Evolutionary conservation across 2,797 vertebrate species (phyloP), one percentile per base, ranked within the genome.

Genomic region (Coccyzus lansbergi): DNA sequence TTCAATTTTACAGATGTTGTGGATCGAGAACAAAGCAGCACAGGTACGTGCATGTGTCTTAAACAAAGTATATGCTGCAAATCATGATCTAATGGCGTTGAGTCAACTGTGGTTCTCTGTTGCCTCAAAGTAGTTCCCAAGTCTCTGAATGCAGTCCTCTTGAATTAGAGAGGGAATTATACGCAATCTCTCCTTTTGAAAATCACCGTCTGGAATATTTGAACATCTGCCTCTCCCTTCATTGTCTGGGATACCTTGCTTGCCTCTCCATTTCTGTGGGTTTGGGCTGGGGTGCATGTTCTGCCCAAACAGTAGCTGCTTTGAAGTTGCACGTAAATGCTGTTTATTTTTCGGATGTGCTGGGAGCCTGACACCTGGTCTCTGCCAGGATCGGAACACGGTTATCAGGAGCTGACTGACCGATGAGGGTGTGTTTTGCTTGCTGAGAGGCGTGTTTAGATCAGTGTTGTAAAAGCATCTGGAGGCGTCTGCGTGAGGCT

Each of bases 1-100:
- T 62, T 59, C 82, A 90, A 56, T 86, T 91, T 74, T 95, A 93
- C 93, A 96, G 95, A 91, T 93, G 95, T 90, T 95, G 91, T 91
- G 80, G 89, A 34, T 80, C 0, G 8, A 88, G 95, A 94, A 75
- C 71, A 89, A 92, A 92, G 92, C 53, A 90, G 89, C 38, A 12
- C 92, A 95, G 94, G 94, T 95, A 95, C 24, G 62, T 95, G 94
- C 90, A 83, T 93, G 93, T 93, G 84, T 85, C 69, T 38, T 84
- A 91, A 90, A 70, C 83, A 86, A n/a, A 93, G 94, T 82, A 29
- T 75, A 38, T 38, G 70, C 88, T 70, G 81, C 36, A 24, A 91
- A 18, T 52, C 75, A 78, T 92, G 82, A 85, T 83, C 76, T 95
- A 82, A 90, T 89, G 92, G 15, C 69, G 85, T 91, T 93, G 94